Base-by-base conservation (phyloP, 2,797 vertebrate genomes). In the Champsocephalus esox region DNA sequence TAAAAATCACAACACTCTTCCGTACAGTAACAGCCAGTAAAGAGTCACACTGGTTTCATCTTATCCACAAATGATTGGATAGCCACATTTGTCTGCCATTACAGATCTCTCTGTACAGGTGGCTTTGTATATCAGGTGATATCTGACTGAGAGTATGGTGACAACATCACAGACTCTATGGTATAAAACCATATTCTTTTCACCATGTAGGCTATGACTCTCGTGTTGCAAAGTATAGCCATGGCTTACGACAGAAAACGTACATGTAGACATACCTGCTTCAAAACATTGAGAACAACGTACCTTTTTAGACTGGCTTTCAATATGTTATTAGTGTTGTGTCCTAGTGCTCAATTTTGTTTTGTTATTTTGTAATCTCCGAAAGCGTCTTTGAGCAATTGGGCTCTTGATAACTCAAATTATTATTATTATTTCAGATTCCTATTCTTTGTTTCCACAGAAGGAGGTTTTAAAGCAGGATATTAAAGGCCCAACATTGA, bases 191-290 rank as follows among this genome's bases (percentile, higher is more conserved):
- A 67, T 48, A 54, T 66, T 51, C 3, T 85, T 1, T 0, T 0
- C 14, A 83, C 1, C 28, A 2, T 78, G 1, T 79, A 21, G 21
- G 21, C 21, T 21, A 82, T 7, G 77, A 80, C 79, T 75, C 76
- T 75, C 74, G 75, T 68, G 51, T 78, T 4, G 55, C 79, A 45
- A 69, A 80, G 70, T 77, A 28, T 28, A 28, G 28, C 28, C 28
- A 28, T 4, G 28, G 28, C 24, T 28, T 28, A 19, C 19, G 28
- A 28, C 28, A 28, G 28, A 28, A 28, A 28, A 28, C 28, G 28
- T 28, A 28, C 28, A 28, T 5, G 28, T 28, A 28, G 28, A 28
- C 28, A 4, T 28, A 28, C 28, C 28, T 28, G 28, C 28, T 28
- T 28, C 28, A 28, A 28, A 28, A 28, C 28, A 28, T 28, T 28